These are phyloP conservation scores for Venusia cambrica DNA, from an alignment of 2,888 invertebrate genomes.

Conservation along the genomic window DNA sequence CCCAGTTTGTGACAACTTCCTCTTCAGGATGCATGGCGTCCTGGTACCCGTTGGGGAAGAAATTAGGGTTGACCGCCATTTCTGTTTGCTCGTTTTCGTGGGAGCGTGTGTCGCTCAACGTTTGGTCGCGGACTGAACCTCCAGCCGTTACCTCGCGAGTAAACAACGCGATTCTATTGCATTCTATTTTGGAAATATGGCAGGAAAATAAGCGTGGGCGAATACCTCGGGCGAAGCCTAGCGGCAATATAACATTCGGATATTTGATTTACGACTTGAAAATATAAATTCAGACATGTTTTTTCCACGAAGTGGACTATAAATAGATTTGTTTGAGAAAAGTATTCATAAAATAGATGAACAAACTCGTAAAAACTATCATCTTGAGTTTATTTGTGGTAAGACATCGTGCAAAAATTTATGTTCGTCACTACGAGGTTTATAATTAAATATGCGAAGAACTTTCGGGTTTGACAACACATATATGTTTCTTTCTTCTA, in stretches of 20 bases:
- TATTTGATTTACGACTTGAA: constrained; percentile 37
- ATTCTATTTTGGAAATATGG: constrained; percentile 80
- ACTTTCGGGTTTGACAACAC: too few relatives aligned
- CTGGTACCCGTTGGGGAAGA: constrained; percentile 79
- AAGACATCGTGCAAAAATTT: too few relatives aligned
- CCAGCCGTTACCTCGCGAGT: constrained; percentile 66
- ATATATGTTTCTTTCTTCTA: too few relatives aligned
- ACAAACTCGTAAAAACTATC: too few relatives aligned
- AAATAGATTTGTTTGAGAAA: too few relatives aligned
- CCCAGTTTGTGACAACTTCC: constrained; percentile 82
- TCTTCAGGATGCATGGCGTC: constrained; percentile 79
- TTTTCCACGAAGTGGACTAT: constrained; percentile 2
- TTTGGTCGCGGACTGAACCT: constrained; percentile 67
- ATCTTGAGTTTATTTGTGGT: too few relatives aligned
- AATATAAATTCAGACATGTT: constrained; percentile 16
- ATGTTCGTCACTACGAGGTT: too few relatives aligned
- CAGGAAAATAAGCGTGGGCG: constrained; percentile 71
- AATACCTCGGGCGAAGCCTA: constrained; percentile 56
- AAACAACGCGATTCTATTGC: constrained; percentile 76
- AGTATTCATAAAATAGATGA: too few relatives aligned
- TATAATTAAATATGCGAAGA: too few relatives aligned
- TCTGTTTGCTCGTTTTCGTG: constrained; percentile 51
- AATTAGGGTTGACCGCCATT: constrained; percentile 74
- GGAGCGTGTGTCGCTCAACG: constrained; percentile 67
- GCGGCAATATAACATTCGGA: constrained; percentile 42